Conservation (phyloP, 2,888 invertebrate species). For the Megamerina dolium region DNA sequence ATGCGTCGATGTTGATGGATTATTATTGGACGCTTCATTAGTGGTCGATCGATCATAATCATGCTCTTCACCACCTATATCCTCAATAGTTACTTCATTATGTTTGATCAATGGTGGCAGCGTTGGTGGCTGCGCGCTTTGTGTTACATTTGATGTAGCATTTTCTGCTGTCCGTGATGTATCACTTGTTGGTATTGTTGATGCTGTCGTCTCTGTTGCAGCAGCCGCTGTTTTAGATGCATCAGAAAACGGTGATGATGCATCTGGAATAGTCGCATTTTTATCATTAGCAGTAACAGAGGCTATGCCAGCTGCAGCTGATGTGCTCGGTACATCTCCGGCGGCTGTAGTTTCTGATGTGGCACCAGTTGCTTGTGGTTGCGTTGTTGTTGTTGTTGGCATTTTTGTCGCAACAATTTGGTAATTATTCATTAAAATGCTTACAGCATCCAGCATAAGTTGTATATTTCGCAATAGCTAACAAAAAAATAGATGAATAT, state of each 20-base stretch:
- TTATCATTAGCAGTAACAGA: conserved; percentile 13
- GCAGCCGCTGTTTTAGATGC: conserved; percentile 6
- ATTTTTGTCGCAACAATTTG: conserved; percentile 57
- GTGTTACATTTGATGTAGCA: conserved; percentile 5
- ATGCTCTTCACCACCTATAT: conserved; percentile 45
- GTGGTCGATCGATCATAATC: too few species aligned
- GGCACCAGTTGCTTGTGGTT: conserved; percentile 8
- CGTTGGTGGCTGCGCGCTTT: too few species aligned
- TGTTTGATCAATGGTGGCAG: conserved; percentile 18
- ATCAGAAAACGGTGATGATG: not conserved
- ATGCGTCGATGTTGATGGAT: not conserved
- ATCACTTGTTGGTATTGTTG: conserved; percentile 14
- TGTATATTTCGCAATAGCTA: conserved; percentile 76
- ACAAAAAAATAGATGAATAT: conserved; percentile 21
- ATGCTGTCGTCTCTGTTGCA: conserved; percentile 21
- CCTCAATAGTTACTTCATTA: conserved; percentile 43
- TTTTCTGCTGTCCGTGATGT: conserved; percentile 3
- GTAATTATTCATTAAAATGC: conserved; percentile 92
- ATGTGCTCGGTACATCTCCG: conserved; percentile 29
- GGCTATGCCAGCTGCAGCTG: conserved; percentile 26
- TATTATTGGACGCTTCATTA: too few species aligned
- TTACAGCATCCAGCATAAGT: conserved; percentile 87
- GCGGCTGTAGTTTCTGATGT: conserved; percentile 14
- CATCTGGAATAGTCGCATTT: not conserved
- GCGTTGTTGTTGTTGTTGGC: conserved; percentile 13